phyloP scores from a whole-genome alignment of 1,140 invertebrate genomes.

The Cotesia vestalis region DNA sequence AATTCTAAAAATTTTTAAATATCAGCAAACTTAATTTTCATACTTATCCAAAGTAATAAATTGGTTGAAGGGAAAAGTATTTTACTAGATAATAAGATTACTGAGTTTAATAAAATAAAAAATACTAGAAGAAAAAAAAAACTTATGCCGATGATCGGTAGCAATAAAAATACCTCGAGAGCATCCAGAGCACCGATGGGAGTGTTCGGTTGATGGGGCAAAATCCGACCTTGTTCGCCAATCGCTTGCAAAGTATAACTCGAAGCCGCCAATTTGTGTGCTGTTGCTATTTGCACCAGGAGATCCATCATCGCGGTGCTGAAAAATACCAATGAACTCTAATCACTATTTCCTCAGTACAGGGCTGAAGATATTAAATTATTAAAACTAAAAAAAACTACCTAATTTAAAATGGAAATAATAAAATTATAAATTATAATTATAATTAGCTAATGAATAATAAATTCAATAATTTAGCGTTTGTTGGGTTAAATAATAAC shows the following conservation, averaged over 20 bases:
- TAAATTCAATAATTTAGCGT: too few relatives aligned
- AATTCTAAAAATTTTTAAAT: too few relatives aligned
- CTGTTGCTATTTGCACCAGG: constrained; percentile 78
- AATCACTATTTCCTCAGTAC: constrained; percentile 5
- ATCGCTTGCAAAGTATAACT: constrained; percentile 77
- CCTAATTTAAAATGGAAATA: too few relatives aligned
- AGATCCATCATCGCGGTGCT: constrained; percentile 88
- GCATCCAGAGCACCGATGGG: constrained; percentile 76
- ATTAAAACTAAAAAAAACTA: neutral
- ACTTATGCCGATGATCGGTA: neutral
- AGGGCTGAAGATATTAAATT: neutral
- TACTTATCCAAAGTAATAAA: too few relatives aligned
- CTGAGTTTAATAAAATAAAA: neutral
- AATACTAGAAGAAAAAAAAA: neutral
- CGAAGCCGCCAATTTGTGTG: constrained; percentile 77
- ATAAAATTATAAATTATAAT: too few relatives aligned
- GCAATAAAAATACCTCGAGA: constrained; percentile 61
- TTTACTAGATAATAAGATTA: neutral
- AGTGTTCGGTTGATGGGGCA: constrained; percentile 81
- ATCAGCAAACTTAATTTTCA: too few relatives aligned
- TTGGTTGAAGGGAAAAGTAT: too few relatives aligned
- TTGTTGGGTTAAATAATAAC: neutral
- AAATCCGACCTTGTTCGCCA: constrained; percentile 70
- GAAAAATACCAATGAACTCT: constrained; percentile 33
- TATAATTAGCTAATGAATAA: too few relatives aligned